Conservation (phyloP, 2,888 invertebrate genomes). For the Oxytorus armatus region DNA sequence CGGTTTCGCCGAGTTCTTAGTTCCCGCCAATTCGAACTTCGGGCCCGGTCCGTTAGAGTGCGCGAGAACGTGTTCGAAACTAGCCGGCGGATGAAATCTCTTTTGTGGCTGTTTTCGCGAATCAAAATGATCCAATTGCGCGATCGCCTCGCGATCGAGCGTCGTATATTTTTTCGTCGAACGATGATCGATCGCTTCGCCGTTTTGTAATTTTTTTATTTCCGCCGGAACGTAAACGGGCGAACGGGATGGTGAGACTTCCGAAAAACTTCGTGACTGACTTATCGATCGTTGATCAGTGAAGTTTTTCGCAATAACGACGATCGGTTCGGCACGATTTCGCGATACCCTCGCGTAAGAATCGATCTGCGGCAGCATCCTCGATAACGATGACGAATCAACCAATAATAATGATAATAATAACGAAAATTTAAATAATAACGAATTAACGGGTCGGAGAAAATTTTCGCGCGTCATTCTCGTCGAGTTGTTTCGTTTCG, state of each 20-base stretch:
- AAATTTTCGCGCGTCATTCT: conserved; percentile 57
- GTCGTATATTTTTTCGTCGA: conserved; percentile 75
- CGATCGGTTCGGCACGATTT: conserved; percentile 70
- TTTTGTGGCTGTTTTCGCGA: conserved; percentile 74
- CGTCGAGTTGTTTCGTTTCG: conserved; percentile 35
- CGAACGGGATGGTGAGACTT: conserved; percentile 74
- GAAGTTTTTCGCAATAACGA: conserved; percentile 14
- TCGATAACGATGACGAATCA: conserved; percentile 56
- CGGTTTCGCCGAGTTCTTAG: background rate
- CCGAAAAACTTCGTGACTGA: conserved; percentile 73
- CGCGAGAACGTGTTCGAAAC: conserved; percentile 72
- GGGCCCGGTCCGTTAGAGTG: conserved; percentile 62
- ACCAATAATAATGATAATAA: conserved; percentile 16
- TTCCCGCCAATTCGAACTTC: conserved; percentile 6
- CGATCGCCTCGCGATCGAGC: conserved; percentile 75
- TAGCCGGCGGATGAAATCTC: conserved; percentile 79
- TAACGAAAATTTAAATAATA: conserved; percentile 50
- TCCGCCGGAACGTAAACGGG: conserved; percentile 76
- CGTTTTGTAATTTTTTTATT: conserved; percentile 74
- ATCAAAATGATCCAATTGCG: conserved; percentile 70
- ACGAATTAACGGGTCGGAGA: conserved; percentile 32
- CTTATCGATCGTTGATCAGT: conserved; percentile 42
- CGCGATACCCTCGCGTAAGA: conserved; percentile 77
- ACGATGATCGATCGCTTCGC: conserved; percentile 78
- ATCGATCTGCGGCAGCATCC: conserved; percentile 70